Conservation (phyloP, 2,113 vertebrate species). For the Coptodon rendalli region DNA sequence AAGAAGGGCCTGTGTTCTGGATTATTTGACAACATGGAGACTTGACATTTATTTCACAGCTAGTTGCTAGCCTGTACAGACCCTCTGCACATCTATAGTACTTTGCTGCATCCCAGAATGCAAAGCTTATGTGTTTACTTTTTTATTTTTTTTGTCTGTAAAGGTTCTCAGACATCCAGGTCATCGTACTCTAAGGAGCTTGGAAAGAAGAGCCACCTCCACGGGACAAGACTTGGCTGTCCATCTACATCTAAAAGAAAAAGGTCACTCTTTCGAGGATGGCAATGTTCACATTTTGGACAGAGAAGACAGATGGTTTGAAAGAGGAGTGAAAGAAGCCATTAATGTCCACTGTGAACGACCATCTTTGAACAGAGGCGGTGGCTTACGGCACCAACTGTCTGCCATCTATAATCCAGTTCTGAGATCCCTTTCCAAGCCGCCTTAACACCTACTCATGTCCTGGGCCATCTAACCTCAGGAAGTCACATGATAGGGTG, state of each 20-base stretch:
- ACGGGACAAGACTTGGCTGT: not conserved
- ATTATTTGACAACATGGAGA: not conserved
- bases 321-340: not conserved
- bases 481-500: not conserved
- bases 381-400: not conserved
- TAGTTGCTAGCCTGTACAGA: not conserved
- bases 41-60: not conserved
- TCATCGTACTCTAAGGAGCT: not conserved
- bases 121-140: not conserved
- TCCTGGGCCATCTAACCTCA: not conserved
- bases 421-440: not conserved
- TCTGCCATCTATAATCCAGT: not conserved
- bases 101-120: not conserved
- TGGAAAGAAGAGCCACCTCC: not conserved
- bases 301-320: not conserved
- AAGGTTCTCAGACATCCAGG: not conserved
- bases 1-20: not conserved
- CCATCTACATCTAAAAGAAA: not conserved
- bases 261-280: not conserved
- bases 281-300: not conserved
- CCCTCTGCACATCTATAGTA: not conserved
- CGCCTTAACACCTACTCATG: accelerated
- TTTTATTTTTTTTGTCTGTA: not conserved
- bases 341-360: not conserved
- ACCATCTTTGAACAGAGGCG: not conserved